These are phyloP conservation scores for Hormaphis cornu DNA, from an alignment of 1,140 invertebrate genomes.

Conservation along the genomic window DNA sequence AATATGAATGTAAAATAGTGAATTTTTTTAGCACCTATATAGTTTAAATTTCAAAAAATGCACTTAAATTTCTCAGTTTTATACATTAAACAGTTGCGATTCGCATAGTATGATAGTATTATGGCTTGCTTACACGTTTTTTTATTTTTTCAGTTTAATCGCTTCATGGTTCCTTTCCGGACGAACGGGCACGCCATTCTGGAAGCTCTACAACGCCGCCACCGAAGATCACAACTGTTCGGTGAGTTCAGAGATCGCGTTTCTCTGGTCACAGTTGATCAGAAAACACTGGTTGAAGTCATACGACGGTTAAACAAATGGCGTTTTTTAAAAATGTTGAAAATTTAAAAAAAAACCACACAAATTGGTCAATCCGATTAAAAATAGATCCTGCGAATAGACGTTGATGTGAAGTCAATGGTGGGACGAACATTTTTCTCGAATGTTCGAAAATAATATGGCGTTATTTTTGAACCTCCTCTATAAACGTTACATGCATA, in stretches of 20 bases:
- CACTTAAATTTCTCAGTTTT: too few relatives aligned
- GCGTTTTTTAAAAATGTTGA: neutral
- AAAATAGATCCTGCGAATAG: too few relatives aligned
- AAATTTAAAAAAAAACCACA: neutral
- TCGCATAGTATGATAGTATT: too few relatives aligned
- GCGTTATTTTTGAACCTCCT: too few relatives aligned
- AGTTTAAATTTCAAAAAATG: too few relatives aligned
- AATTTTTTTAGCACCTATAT: too few relatives aligned
- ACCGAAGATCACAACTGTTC: constrained; percentile 52
- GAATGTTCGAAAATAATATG: too few relatives aligned
- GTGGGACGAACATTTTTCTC: too few relatives aligned
- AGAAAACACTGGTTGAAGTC: neutral
- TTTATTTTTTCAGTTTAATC: constrained; percentile 49
- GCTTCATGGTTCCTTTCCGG: constrained; percentile 59
- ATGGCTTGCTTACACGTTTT: neutral
- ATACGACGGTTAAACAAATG: neutral
- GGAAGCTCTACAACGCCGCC: constrained; percentile 52
- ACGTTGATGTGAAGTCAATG: too few relatives aligned
- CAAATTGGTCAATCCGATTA: neutral
- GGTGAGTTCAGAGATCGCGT: constrained; percentile 42
- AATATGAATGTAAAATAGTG: too few relatives aligned
- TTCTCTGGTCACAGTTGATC: constrained; percentile 2
- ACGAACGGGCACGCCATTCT: constrained; percentile 52
- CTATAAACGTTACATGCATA: too few relatives aligned
- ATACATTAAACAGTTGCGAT: too few relatives aligned